Evolutionary conservation across 2,888 invertebrate genomes (phyloP), one percentile per base, ranked within the genome.

Genomic region (Oithona nana): DNA sequence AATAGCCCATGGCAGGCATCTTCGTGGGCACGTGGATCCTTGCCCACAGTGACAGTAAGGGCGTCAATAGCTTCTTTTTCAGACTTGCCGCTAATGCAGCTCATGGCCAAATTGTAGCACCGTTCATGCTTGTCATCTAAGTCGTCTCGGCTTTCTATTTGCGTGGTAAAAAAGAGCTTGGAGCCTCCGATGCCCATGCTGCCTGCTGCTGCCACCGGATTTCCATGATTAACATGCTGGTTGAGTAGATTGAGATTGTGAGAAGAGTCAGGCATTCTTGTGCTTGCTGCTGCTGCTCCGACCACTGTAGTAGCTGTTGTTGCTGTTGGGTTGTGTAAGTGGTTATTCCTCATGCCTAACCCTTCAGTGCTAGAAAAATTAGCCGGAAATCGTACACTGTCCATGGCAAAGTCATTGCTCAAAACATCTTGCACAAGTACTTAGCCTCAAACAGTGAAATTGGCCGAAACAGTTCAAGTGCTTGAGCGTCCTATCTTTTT

Each of bases 1-100:
- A 95, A 76, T 72, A 95, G 81, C 61, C 94, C 95, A 67, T 92
- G 75, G 62, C 88, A 89, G 65, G 93, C 84, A 70, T 95, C 94
- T 74, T 95, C 94, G 76, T 93, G 90, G 70, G 84, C 86, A 69
- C 80, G 81, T 26, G 69, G 66, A 66, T 86, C 86, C 74, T 89
- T 88, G 71, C 87, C 83, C 66, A 90, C 86, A 66, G 88, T 84
- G 73, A 84, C 87, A 71, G 88, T 89, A 59, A 94, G 79, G 30
- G 85, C 84, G 73, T 94, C 93, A 73, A 93, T 92, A 69, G 87
- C 83, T 76, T 94, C 93, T 71, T 92, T 87, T 71, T 94, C 94
- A 69, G 88, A 89, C 69, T 88, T 80, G 68, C 88, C 89, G 67
- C 81, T 79, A 64, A 83, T 83, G 69, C 89, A 77, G 68, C 80